A percentile compares a stretch with the other conserved stretches of the same genome.
These are phyloP conservation scores for Montipora capricornis DNA, from an alignment of 64 coral and sea anemone species.

Conservation along the genomic window DNA sequence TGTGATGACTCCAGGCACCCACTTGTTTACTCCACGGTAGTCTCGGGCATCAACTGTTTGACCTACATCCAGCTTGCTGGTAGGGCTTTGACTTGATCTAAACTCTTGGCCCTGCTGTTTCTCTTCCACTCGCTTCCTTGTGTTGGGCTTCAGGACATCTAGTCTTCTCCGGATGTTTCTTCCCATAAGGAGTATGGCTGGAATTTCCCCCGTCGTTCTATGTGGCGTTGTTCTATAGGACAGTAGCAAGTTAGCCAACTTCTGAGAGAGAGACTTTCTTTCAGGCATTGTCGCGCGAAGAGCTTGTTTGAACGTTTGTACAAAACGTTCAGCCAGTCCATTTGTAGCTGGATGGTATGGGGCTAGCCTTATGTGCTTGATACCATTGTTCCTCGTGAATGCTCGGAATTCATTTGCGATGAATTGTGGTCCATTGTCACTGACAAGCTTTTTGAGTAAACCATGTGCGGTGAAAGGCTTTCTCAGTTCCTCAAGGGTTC, in stretches of 20 bases:
- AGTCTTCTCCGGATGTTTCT: conserved; percentile 20
- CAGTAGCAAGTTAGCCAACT: too few relatives aligned
- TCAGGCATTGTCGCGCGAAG: too few relatives aligned
- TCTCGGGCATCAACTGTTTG: conserved; percentile 39
- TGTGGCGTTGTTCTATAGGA: too few relatives aligned
- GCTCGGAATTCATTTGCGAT: background rate
- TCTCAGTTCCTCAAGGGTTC: background rate
- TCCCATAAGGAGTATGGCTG: background rate
- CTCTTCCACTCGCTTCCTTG: conserved; percentile 15
- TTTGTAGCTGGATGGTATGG: background rate
- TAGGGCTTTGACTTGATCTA: background rate
- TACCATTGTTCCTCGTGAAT: background rate
- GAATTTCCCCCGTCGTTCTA: too few relatives aligned
- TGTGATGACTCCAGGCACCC: conserved; percentile 28
- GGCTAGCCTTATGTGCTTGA: background rate
- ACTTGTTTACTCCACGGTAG: conserved; percentile 21
- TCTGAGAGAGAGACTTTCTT: too few relatives aligned
- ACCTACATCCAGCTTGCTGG: conserved; percentile 12
- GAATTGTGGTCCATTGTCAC: conserved; percentile 8
- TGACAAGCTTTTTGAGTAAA: background rate
- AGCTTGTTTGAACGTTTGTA: conserved; percentile 10
- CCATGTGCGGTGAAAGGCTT: background rate
- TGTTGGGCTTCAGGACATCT: conserved; percentile 49
- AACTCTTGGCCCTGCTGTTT: conserved; percentile 26
- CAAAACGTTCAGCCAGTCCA: background rate